Evolutionary conservation across 2,888 invertebrate species (phyloP).

Genomic region (Cantharis rustica): DNA sequence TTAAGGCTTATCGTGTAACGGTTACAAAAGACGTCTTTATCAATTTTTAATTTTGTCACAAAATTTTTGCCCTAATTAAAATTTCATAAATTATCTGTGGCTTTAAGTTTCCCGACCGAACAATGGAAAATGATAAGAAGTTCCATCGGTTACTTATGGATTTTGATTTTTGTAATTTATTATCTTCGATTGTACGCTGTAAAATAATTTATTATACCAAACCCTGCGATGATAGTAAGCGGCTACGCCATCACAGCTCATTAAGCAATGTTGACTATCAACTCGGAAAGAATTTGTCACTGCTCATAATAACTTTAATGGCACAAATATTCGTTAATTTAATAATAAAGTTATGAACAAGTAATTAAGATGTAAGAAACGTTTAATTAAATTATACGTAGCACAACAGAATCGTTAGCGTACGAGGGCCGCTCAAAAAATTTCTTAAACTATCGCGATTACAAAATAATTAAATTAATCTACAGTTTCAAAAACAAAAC

Average conservation of each 20-base stretch:
- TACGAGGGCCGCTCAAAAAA: neutral
- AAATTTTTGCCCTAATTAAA: neutral
- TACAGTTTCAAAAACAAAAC: neutral
- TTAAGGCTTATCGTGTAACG: neutral
- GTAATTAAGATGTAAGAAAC: neutral
- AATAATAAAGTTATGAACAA: neutral
- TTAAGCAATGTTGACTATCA: neutral
- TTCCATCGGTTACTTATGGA: neutral
- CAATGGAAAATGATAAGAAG: neutral
- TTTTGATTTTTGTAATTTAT: neutral
- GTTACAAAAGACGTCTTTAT: neutral
- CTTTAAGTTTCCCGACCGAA: neutral
- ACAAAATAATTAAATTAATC: neutral
- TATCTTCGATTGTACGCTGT: neutral
- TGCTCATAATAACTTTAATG: neutral
- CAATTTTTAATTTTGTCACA: neutral
- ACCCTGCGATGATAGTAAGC: neutral
- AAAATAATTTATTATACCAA: neutral
- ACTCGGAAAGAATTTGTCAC: neutral
- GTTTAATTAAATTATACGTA: neutral
- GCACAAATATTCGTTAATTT: neutral
- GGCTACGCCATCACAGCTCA: neutral
- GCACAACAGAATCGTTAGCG: neutral
- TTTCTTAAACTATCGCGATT: neutral
- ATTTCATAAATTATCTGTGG: neutral